phyloP scores from a whole-genome alignment of 2,113 vertebrate species.

The Okapia johnstoni region DNA sequence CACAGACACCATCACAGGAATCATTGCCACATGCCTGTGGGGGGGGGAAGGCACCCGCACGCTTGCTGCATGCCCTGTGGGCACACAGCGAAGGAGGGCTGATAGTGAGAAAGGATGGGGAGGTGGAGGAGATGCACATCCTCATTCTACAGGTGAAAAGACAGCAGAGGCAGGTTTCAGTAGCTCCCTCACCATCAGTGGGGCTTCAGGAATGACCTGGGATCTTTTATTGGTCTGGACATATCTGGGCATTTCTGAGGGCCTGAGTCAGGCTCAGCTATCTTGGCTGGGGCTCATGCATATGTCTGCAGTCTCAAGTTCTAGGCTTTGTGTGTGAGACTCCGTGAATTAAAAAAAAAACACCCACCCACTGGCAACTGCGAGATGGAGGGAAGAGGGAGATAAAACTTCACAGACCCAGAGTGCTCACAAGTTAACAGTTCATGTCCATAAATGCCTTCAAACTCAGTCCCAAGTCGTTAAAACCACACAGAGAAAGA shows the following conservation, averaged over 20 bases:
- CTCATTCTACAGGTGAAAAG: background rate
- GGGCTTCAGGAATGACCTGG: background rate
- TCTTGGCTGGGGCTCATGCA: background rate
- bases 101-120: background rate
- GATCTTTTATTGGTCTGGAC: background rate
- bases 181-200: fast-evolving
- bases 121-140: fast-evolving
- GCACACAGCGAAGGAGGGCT: background rate
- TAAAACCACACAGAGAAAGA: background rate
- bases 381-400: background rate
- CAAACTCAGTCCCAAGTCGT: background rate
- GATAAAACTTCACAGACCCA: background rate
- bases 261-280: background rate
- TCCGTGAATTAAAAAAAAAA: background rate
- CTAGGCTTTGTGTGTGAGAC: background rate
- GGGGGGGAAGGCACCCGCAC: fast-evolving
- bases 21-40: background rate
- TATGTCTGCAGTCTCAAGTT: background rate
- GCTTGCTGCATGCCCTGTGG: background rate
- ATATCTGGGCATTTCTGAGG: background rate
- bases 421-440: background rate
- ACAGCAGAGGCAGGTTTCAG: background rate
- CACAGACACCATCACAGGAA: background rate
- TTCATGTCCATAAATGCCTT: background rate
- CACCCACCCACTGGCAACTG: background rate